Conservation (phyloP, 2,888 invertebrate genomes). For the Eupithecia subfuscata region DNA sequence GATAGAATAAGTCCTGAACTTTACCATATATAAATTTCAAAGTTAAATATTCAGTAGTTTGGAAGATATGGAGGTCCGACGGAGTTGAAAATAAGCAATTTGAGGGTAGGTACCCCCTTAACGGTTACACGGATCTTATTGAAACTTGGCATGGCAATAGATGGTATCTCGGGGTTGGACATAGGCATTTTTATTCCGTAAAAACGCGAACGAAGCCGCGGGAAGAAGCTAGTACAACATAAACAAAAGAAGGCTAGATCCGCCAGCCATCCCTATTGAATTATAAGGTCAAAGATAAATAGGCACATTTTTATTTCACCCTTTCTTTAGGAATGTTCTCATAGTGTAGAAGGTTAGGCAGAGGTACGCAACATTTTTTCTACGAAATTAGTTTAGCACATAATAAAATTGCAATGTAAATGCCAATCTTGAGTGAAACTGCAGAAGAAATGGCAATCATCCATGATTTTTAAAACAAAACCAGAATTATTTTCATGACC, state of each 20-base stretch:
- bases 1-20: too few species aligned
- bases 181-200: too few species aligned
- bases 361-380: conserved; percentile 25
- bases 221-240: background rate
- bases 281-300: conserved; percentile 28
- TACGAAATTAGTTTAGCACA: background rate
- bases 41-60: too few species aligned
- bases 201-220: too few species aligned
- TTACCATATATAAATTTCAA: too few species aligned
- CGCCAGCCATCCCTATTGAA: conserved; percentile 3
- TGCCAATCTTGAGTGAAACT: background rate
- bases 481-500: background rate
- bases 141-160: too few species aligned
- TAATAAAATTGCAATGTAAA: background rate
- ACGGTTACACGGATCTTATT: too few species aligned
- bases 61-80: too few species aligned
- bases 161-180: too few species aligned
- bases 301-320: conserved; percentile 26
- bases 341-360: conserved; percentile 32
- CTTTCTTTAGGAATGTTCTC: conserved; percentile 32
- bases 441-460: background rate
- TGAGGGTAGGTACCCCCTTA: too few species aligned
- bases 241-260: background rate
- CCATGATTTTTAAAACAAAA: background rate
- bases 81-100: too few species aligned